Conservation (phyloP, 2,113 vertebrate genomes). For the Euleptes europaea region DNA sequence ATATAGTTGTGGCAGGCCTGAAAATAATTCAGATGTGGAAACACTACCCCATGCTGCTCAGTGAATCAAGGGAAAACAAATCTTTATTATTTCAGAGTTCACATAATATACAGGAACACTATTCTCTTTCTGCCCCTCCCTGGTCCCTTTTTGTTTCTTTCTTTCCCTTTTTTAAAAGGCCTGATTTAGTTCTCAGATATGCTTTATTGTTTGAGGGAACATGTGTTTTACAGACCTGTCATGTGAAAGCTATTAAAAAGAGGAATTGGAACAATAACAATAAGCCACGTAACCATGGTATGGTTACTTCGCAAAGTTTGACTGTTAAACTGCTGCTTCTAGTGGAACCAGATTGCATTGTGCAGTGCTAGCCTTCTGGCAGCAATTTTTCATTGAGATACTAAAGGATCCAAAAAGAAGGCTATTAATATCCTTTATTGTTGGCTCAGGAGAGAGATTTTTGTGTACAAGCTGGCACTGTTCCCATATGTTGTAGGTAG, state of each 20-base stretch:
- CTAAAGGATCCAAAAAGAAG: conserved; percentile 47
- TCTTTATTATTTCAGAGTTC: conserved; percentile 61
- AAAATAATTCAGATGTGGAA: conserved; percentile 62
- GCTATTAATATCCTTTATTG: conserved; percentile 57
- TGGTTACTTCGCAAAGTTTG: conserved; percentile 65
- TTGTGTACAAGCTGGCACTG: conserved; percentile 60
- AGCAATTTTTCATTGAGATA: conserved; percentile 44
- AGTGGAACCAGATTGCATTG: conserved; percentile 40
- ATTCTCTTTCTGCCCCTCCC: conserved; percentile 37
- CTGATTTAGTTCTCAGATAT: conserved; percentile 71
- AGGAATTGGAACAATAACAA: conserved; percentile 70
- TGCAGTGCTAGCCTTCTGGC: neutral
- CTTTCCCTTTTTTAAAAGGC: conserved; percentile 19
- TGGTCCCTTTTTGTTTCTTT: neutral
- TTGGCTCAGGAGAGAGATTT: conserved; percentile 46
- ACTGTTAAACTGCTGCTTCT: conserved; percentile 50
- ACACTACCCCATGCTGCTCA: conserved; percentile 51
- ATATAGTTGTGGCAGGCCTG: conserved; percentile 64
- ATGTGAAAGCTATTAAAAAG: conserved; percentile 76
- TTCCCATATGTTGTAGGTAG: conserved; percentile 48
- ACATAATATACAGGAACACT: conserved; percentile 54
- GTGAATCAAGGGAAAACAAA: conserved; percentile 65
- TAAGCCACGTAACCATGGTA: conserved; percentile 64
- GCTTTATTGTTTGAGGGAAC: conserved; percentile 78
- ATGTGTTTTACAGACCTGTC: conserved; percentile 81